Conservation (phyloP, 2,797 vertebrate genomes). For the Hylomyscus alleni region DNA sequence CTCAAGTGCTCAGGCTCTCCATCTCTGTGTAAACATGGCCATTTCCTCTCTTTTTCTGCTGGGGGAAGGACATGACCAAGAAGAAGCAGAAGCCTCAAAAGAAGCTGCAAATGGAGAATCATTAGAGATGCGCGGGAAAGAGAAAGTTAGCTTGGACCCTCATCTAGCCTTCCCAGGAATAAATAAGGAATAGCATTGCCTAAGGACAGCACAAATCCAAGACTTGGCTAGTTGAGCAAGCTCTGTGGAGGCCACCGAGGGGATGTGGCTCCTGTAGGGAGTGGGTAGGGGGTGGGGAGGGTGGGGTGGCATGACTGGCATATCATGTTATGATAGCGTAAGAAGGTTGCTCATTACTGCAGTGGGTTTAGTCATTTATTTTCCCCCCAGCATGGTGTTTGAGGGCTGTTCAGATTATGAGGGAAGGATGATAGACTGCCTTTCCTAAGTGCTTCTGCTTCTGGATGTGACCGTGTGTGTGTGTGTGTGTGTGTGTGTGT, state of each 20-base stretch:
- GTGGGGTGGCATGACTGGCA: not conserved
- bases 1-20: conserved; percentile 1
- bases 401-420: not conserved
- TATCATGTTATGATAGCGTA: fast-evolving
- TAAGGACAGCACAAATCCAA: conserved; percentile 45
- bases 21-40: conserved; percentile 56
- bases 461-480: not conserved
- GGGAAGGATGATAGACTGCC: conserved; percentile 7
- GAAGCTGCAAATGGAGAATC: not conserved
- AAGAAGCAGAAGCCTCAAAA: not conserved
- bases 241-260: not conserved
- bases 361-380: not conserved
- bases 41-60: conserved; percentile 41
- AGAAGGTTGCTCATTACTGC: not conserved
- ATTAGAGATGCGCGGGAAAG: not conserved
- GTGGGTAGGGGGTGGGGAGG: not conserved
- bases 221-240: not conserved
- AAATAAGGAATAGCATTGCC: conserved; percentile 33
- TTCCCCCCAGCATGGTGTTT: not conserved
- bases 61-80: not conserved
- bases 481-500: not conserved
- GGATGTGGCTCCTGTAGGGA: not conserved
- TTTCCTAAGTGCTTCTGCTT: conserved; percentile 38
- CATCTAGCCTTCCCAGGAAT: not conserved
- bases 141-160: not conserved